Base-by-base conservation (phyloP, 2,888 invertebrate genomes). In the Volucella bombylans region DNA sequence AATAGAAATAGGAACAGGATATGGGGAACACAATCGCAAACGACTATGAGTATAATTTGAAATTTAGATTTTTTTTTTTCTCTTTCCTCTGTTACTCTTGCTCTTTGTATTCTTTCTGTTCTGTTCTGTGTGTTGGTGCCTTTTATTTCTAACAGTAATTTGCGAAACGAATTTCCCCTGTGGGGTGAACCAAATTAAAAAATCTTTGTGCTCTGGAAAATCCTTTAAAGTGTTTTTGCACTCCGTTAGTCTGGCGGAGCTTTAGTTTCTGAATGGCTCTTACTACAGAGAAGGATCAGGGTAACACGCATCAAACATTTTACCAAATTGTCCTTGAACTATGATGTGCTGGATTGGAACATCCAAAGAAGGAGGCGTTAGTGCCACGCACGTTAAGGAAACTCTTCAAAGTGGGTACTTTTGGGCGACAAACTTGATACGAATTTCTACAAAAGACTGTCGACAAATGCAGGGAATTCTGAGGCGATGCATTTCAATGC, bases 131-230 rank as follows among this genome's bases (percentile, higher is more conserved):
- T 23, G 23, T 23, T 23, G 23, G 23, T 69, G 52, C 69, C 69
- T 76, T 71, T 64, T 47, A 78, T 61, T 64, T 67, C 79, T 76
- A 76, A 80, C 72, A 80, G 85, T 68, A 85, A 80, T 85, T 81
- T 81, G 80, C 80, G 71, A 85, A 85, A 59, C 80, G 85, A 85
- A 85, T 81, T 85, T 85, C n/a, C 85, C 85, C 85, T 85, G 64
- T 81, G 85, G 85, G 83, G 79, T 72, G 64, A 76, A 64, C 59
- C 71, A 83, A 83, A 83, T 83, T 83, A 83, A 79, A 83, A 73
- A 79, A 71, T 61, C 55, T 55, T 71, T 61, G 69, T 71, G 74
- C 65, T 79, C 55, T 79, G 55, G 47, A 69, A 79, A 79, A 49
- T 68, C 59, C 41, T 55, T 41, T 49, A 23, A 43, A 31, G 31